Base-by-base conservation (phyloP, 2,113 vertebrate genomes). In the Pelmatolapia mariae region DNA sequence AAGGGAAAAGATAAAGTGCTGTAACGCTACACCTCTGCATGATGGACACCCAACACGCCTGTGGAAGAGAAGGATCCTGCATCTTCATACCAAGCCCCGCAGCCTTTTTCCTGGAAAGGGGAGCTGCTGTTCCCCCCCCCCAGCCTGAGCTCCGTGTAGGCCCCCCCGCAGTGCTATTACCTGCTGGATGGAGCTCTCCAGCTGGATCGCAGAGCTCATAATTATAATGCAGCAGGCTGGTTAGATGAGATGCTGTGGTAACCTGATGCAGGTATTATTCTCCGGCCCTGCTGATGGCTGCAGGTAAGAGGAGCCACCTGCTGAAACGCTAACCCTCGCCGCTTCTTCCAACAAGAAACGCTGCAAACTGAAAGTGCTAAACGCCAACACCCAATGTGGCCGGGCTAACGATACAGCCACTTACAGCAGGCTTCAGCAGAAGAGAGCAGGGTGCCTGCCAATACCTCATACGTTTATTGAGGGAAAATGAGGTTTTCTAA, bases 201-300 rank as follows among this genome's bases (percentile, higher is more conserved):
- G 92, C 90, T 92, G 80, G 89, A 90, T 59, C 80, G 81, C 82
- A 86, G 87, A 84, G 81, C 87, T 93, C 82, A 54, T 93, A 66
- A 90, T 92, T 78, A 87, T 92, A 89, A 93, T 84, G 92, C 86
- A 88, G 63, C 88, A 78, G 90, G 89, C 86, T 15, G 89, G 94
- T 96, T 76, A 96, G 92, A 89, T 90, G 95, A 96, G 95, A 96
- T 90, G 91, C 89, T 80, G 4, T 8, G 7, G 96, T 94, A 96
- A 96, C 93, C 91, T 38, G 94, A 96, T 71, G 90, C 95, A 81
- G 92, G 89, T 89, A 87, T 95, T 94, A 92, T 94, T 91, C 85
- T 57, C 80, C 8, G 84, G 83, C 47, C 38, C 56, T 66, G 89
- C 92, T 94, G 94, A 95, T 29, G 90, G 94, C 91, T 79, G 89